Conservation (phyloP, 2,113 vertebrate genomes). For the Ahaetulla prasina region DNA sequence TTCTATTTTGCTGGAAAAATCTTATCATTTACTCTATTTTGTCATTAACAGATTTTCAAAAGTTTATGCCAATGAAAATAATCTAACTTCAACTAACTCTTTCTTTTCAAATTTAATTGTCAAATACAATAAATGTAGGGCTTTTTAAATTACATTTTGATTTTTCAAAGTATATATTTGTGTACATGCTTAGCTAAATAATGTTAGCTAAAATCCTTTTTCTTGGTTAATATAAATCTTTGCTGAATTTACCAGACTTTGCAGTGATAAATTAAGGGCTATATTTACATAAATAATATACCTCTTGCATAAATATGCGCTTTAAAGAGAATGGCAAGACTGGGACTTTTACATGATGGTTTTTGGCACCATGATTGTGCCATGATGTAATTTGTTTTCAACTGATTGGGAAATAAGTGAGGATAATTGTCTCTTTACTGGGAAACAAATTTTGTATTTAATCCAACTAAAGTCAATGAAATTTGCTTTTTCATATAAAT, state of each 20-base stretch:
- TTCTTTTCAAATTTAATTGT: conserved; percentile 33
- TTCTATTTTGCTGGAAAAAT: conserved; percentile 29
- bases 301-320: background rate
- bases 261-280: background rate
- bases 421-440: background rate
- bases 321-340: background rate
- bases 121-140: background rate
- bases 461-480: background rate
- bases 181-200: background rate
- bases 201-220: background rate
- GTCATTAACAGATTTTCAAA: conserved; percentile 34
- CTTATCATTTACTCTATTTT: conserved; percentile 32
- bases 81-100: conserved; percentile 24
- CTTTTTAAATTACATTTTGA: background rate
- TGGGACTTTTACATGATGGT: background rate
- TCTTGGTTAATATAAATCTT: background rate
- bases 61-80: conserved; percentile 43
- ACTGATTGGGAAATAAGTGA: background rate
- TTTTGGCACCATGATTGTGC: background rate
- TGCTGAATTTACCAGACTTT: background rate
- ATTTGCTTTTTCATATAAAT: background rate
- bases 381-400: background rate
- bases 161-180: background rate
- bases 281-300: background rate
- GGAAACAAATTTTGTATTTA: background rate